Conservation (phyloP, 2,113 vertebrate species). For the Malurus elegans region DNA sequence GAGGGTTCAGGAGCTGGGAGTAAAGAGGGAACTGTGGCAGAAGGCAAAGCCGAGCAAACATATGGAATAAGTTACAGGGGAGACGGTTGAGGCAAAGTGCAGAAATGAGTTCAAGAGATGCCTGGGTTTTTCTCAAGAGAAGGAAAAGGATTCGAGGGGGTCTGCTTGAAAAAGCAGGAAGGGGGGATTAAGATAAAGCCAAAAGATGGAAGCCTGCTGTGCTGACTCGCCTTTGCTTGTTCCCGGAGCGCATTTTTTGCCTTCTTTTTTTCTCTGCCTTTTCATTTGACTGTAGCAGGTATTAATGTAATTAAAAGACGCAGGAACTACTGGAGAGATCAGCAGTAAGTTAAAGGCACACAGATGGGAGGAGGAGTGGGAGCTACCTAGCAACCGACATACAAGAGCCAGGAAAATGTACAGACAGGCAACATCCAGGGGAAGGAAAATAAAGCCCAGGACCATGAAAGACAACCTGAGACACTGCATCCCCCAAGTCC, state of each 20-base stretch:
- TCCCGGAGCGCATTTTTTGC: background rate
- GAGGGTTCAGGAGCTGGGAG: constrained; percentile 24
- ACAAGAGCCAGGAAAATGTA: constrained; percentile 51
- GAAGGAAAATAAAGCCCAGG: background rate
- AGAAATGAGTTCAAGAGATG: constrained; percentile 47
- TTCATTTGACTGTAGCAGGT: constrained; percentile 17
- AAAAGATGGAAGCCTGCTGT: constrained; percentile 30
- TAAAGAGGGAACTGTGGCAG: background rate
- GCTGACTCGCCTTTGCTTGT: constrained; percentile 30
- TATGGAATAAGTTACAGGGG: constrained; percentile 59
- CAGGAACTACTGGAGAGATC: constrained; percentile 29
- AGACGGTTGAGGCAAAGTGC: constrained; percentile 30
- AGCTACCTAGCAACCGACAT: constrained; percentile 63
- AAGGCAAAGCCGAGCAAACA: constrained; percentile 53
- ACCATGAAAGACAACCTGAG: background rate
- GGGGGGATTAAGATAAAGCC: constrained; percentile 48
- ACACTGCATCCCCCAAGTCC: background rate
- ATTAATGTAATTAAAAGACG: constrained; percentile 47
- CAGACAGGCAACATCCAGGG: background rate
- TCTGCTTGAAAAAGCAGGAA: constrained; percentile 55
- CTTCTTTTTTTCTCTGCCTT: background rate
- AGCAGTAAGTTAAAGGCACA: background rate
- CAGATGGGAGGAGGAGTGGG: constrained; percentile 43
- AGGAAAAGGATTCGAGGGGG: constrained; percentile 47
- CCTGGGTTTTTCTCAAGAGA: constrained; percentile 39